phyloP scores from a whole-genome alignment of 2,113 vertebrate genomes.

The Pangasianodon hypophthalmus region DNA sequence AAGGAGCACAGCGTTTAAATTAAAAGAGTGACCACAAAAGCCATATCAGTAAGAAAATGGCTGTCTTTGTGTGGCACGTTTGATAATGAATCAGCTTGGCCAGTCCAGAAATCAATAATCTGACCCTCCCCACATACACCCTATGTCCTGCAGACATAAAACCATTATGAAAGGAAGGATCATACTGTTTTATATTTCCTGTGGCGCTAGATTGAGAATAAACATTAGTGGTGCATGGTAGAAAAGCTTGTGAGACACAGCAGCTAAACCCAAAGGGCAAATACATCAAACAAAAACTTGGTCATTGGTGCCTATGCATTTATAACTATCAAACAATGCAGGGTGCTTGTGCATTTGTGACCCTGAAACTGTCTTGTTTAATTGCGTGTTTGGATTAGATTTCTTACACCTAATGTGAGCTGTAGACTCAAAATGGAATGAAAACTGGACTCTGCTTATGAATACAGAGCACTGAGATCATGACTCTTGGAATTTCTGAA shows the following conservation, averaged over 20 bases:
- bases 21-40: background rate
- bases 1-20: background rate
- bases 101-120: constrained; percentile 67
- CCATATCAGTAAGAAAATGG: constrained; percentile 11
- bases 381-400: constrained; percentile 18
- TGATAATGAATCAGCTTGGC: constrained; percentile 66
- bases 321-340: background rate
- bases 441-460: background rate
- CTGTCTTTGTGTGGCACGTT: constrained; percentile 56
- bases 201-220: constrained; percentile 1
- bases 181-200: constrained; percentile 16
- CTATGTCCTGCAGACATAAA: constrained; percentile 27
- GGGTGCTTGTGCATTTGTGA: background rate
- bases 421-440: background rate
- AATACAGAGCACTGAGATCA: background rate
- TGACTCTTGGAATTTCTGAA: background rate
- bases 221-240: background rate
- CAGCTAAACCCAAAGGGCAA: background rate
- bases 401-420: background rate
- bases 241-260: constrained; percentile 1
- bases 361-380: background rate
- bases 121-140: constrained; percentile 48
- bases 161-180: constrained; percentile 6
- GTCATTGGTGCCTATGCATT: background rate
- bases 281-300: background rate